phyloP scores from a whole-genome alignment of 2,888 invertebrate genomes.

The Cheilosia variabilis region DNA sequence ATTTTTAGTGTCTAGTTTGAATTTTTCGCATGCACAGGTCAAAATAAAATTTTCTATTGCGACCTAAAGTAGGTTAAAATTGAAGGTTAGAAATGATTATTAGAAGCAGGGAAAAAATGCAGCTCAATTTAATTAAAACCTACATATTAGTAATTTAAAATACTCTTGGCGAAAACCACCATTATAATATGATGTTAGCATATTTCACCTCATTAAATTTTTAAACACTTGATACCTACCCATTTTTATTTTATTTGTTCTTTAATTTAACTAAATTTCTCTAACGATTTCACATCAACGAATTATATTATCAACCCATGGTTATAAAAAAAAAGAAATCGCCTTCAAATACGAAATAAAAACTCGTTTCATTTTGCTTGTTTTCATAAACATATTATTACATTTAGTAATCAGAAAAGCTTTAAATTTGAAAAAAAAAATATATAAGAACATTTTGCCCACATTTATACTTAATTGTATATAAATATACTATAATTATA shows the following conservation, averaged over 20 bases:
- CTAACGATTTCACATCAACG: conserved; percentile 62
- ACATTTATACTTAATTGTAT: conserved; percentile 28
- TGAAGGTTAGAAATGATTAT: too few relatives aligned
- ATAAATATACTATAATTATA: neutral
- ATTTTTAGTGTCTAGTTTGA: too few relatives aligned
- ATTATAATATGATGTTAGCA: too few relatives aligned
- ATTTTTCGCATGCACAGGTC: too few relatives aligned
- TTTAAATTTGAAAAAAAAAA: conserved; percentile 51
- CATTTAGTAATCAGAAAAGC: conserved; percentile 45
- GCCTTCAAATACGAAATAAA: conserved; percentile 39
- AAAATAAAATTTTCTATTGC: too few relatives aligned
- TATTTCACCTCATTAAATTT: neutral
- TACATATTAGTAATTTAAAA: too few relatives aligned
- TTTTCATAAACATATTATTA: conserved; percentile 42
- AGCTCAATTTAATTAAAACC: neutral
- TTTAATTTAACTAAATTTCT: neutral
- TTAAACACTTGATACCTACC: neutral
- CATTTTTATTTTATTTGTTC: neutral
- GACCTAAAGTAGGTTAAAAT: too few relatives aligned
- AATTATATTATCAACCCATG: conserved; percentile 69
- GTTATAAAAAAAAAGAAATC: conserved; percentile 64
- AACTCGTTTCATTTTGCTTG: conserved; percentile 32
- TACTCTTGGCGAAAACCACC: too few relatives aligned
- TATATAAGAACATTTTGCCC: conserved; percentile 20
- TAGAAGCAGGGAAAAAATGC: too few relatives aligned